phyloP scores from a whole-genome alignment of 2,888 invertebrate genomes.

The Drosophila mettleri region DNA sequence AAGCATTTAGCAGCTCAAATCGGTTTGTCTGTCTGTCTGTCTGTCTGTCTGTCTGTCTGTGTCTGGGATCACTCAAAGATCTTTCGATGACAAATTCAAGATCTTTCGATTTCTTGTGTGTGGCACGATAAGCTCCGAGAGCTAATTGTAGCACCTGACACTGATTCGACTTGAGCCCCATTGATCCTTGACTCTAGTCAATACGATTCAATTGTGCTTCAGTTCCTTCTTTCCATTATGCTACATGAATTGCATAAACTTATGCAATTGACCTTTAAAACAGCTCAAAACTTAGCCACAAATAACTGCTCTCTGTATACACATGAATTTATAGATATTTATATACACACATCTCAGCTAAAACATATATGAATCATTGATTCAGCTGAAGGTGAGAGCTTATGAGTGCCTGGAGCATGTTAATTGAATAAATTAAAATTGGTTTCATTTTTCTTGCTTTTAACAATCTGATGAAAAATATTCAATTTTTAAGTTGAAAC shows the following conservation, averaged over 20 bases:
- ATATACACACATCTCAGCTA: not conserved
- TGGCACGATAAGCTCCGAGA: conserved; percentile 2
- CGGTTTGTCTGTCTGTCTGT: conserved; percentile 15
- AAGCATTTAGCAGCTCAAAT: conserved; percentile 40
- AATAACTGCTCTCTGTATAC: not conserved
- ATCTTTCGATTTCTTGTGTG: conserved; percentile 12
- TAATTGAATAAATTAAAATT: conserved; percentile 22
- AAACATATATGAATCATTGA: conserved; percentile 7
- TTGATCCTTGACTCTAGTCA: conserved; percentile 46
- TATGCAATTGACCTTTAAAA: conserved; percentile 24
- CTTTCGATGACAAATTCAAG: conserved; percentile 8
- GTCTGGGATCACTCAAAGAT: not conserved
- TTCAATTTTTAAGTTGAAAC: no score
- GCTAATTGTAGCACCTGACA: conserved; percentile 1
- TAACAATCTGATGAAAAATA: no score
- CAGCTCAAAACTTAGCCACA: not conserved
- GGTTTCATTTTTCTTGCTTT: not conserved
- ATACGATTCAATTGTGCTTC: conserved; percentile 38
- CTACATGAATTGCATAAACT: conserved; percentile 45
- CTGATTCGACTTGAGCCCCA: not conserved
- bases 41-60: conserved; percentile 21
- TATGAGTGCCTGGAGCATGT: not conserved
- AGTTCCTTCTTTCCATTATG: conserved; percentile 5
- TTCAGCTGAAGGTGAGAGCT: conserved; percentile 7
- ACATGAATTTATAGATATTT: no score